Conservation (phyloP, 1,140 invertebrate species). For the Planococcus citri region DNA sequence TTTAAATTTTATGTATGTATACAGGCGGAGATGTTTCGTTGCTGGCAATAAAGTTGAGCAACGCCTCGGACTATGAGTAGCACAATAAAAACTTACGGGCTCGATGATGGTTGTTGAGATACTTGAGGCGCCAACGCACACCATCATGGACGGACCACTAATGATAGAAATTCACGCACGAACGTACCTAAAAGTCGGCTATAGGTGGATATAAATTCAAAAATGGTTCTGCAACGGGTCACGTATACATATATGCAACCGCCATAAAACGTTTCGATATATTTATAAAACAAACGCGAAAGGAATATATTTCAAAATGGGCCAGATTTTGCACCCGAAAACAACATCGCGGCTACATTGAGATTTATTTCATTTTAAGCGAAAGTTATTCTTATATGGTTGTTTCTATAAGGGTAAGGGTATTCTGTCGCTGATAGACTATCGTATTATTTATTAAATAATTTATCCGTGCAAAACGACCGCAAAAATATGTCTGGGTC, state of each 20-base stretch:
- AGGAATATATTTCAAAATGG: background rate
- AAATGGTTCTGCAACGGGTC: background rate
- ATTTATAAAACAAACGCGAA: slow-evolving; percentile 4
- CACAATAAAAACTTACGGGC: background rate
- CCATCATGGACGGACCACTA: background rate
- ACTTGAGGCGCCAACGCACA: background rate
- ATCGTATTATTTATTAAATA: too few species aligned
- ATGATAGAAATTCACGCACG: slow-evolving; percentile 2
- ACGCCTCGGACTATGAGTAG: background rate
- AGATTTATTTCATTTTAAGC: too few species aligned
- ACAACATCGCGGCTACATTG: background rate
- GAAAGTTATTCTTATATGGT: too few species aligned
- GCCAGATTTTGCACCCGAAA: background rate
- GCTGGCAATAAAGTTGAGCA: background rate
- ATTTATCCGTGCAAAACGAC: too few species aligned
- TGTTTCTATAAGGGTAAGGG: too few species aligned
- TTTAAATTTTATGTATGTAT: too few species aligned
- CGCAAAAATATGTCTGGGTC: too few species aligned
- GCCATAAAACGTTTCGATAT: background rate
- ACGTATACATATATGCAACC: background rate
- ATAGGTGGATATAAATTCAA: background rate
- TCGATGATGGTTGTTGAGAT: background rate
- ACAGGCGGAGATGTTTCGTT: background rate
- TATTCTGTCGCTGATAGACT: too few species aligned
- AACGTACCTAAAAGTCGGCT: background rate